Percentiles rank a stretch among this genome's conserved stretches.
Conservation (phyloP, 2,888 invertebrate species). For the Ophion ventricosus region DNA sequence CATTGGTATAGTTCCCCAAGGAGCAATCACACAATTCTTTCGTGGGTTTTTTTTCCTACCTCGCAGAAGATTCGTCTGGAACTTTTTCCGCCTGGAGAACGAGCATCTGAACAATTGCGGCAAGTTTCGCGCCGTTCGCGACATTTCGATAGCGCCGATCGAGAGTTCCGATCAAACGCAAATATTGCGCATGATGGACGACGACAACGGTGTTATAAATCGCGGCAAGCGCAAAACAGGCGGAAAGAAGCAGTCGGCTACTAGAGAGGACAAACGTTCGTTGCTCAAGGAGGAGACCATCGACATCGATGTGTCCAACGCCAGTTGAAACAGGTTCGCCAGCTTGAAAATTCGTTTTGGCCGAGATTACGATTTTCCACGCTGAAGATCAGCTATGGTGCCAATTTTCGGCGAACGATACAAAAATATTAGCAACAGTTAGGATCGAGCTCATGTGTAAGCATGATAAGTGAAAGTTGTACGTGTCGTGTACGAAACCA, state of each 20-base stretch:
- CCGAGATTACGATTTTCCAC: not conserved
- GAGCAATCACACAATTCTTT: not conserved
- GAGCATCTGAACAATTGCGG: slow-evolving; percentile 99
- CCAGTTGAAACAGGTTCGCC: slow-evolving; percentile 74
- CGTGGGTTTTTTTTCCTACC: not conserved
- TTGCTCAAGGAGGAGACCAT: slow-evolving; percentile 82
- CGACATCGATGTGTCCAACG: slow-evolving; percentile 81
- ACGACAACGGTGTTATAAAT: slow-evolving; percentile 93
- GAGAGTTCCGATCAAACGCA: slow-evolving; percentile 96
- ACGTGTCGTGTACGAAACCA: slow-evolving; percentile 34
- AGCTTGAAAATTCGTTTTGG: slow-evolving; percentile 23
- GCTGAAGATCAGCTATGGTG: not conserved
- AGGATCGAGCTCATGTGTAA: not conserved
- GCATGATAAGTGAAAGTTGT: not conserved
- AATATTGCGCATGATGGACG: slow-evolving; percentile 98
- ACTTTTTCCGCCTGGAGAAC: slow-evolving; percentile 99
- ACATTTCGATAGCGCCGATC: slow-evolving; percentile 97
- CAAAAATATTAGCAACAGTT: not conserved
- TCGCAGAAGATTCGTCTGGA: slow-evolving; percentile 97
- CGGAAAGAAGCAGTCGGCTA: slow-evolving; percentile 79
- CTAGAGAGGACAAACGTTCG: slow-evolving; percentile 83
- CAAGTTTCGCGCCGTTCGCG: slow-evolving; percentile 98
- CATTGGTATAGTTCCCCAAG: not conserved
- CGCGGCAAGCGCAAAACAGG: slow-evolving; percentile 85
- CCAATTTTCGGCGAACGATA: slow-evolving; percentile 23